phyloP scores from a whole-genome alignment of 2,113 vertebrate species.

The Xenotilapia longispinis region DNA sequence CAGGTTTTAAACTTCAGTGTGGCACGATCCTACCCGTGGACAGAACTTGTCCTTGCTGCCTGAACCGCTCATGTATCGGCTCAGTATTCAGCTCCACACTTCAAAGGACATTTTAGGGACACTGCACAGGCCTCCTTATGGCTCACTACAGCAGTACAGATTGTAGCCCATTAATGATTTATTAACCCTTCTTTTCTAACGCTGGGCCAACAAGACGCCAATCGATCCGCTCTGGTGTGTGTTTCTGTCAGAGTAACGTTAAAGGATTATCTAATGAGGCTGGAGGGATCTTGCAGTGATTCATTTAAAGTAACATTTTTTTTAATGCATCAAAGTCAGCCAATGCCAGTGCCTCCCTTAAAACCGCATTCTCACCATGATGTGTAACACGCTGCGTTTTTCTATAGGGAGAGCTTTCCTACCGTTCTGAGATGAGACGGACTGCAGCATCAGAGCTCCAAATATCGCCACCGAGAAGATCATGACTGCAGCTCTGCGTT shows the following conservation, averaged over 20 bases:
- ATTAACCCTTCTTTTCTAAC: background rate
- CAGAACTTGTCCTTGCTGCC: slow-evolving; percentile 25
- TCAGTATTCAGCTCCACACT: slow-evolving; percentile 41
- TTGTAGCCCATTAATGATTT: slow-evolving; percentile 29
- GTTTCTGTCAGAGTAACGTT: background rate
- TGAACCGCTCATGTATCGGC: background rate
- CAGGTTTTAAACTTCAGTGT: background rate
- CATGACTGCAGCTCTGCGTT: slow-evolving; percentile 52
- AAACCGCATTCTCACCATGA: background rate
- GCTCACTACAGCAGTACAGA: slow-evolving; percentile 36
- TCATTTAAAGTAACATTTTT: background rate
- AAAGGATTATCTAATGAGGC: background rate
- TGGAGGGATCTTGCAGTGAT: background rate
- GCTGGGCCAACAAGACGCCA: background rate
- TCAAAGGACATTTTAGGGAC: slow-evolving; percentile 61
- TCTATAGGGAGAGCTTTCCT: background rate
- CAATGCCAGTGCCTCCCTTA: background rate
- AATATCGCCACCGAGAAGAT: slow-evolving; percentile 50
- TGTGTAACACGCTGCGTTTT: background rate
- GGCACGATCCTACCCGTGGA: background rate
- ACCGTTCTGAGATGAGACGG: slow-evolving; percentile 70
- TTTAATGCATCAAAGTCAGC: background rate
- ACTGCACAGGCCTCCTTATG: slow-evolving; percentile 36
- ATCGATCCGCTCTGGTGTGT: background rate
- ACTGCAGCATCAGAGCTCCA: slow-evolving; percentile 66